A percentile compares a stretch with the other conserved stretches of the same genome.
Conservation (phyloP, 2,888 invertebrate genomes). For the Epiblema foenella region DNA sequence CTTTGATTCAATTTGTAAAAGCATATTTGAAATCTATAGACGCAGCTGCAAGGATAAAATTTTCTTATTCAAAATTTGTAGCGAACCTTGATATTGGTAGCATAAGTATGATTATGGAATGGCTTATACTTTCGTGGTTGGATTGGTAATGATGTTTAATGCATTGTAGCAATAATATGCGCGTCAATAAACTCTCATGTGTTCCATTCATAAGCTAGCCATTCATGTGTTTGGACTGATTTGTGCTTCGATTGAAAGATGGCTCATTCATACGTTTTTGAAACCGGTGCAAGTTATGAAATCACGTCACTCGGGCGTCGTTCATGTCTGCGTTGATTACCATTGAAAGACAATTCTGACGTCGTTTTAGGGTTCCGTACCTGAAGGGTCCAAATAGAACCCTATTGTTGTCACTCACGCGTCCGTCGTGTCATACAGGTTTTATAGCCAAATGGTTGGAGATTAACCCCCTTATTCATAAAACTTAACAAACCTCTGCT, state of each 20-base stretch:
- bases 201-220: constrained; percentile 69
- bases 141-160: constrained; percentile 10
- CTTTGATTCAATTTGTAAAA: constrained; percentile 17
- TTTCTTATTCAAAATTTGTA: not conserved
- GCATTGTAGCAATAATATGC: constrained; percentile 48
- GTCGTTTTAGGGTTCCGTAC: no score
- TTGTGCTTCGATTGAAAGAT: constrained; percentile 54
- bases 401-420: no score
- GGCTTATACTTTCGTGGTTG: not conserved
- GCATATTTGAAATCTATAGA: constrained; percentile 27
- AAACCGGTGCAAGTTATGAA: constrained; percentile 24
- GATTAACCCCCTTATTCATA: no score
- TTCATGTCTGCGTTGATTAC: constrained; percentile 9
- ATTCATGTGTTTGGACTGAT: constrained; percentile 64
- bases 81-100: not conserved
- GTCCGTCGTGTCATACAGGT: no score
- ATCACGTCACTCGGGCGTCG: constrained; percentile 12
- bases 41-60: constrained; percentile 1
- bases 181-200: constrained; percentile 67
- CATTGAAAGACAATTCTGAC: constrained; percentile 20
- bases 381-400: no score
- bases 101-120: constrained; percentile 11
- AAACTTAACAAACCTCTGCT: no score
- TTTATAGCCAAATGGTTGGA: no score
- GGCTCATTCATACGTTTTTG: constrained; percentile 52